Conservation (phyloP, 2,888 invertebrate genomes). For the Ectemnius cavifrons region DNA sequence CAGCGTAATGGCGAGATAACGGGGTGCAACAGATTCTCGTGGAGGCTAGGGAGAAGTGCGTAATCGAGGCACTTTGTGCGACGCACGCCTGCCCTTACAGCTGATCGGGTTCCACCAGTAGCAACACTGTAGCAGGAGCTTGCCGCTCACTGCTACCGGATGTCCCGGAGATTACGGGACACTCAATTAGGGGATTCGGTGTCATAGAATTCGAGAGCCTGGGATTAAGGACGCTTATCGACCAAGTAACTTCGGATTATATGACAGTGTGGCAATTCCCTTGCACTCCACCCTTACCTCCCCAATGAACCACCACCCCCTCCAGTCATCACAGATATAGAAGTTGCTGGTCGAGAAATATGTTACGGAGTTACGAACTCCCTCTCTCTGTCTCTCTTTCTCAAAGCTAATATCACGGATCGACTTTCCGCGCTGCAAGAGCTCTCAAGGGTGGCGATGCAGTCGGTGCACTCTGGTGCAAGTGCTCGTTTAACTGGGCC, state of each 20-base stretch:
- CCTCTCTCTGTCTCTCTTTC: no score
- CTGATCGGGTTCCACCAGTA: constrained; percentile 48
- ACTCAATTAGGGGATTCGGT: constrained; percentile 66
- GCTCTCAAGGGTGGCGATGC: constrained; percentile 2
- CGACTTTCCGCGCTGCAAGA: not conserved
- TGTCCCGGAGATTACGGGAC: constrained; percentile 63
- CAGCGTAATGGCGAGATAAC: constrained; percentile 16
- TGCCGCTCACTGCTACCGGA: constrained; percentile 35
- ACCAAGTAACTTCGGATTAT: constrained; percentile 61
- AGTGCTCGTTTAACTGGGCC: constrained; percentile 24
- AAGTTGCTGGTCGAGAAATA: not conserved
- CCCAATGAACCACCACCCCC: no score
- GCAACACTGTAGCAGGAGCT: no score
- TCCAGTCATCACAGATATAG: not conserved
- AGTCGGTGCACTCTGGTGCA: not conserved
- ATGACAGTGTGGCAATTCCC: constrained; percentile 19
- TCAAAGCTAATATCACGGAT: no score
- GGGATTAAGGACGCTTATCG: constrained; percentile 66
- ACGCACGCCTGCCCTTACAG: constrained; percentile 35
- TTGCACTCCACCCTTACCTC: not conserved
- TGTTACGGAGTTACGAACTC: not conserved
- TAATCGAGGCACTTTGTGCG: constrained; percentile 33
- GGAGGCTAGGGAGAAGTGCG: constrained; percentile 46
- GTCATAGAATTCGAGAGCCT: constrained; percentile 65
- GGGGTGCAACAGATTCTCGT: constrained; percentile 47